phyloP scores from a whole-genome alignment of 2,888 invertebrate genomes.

The Dynastes hyllus region DNA sequence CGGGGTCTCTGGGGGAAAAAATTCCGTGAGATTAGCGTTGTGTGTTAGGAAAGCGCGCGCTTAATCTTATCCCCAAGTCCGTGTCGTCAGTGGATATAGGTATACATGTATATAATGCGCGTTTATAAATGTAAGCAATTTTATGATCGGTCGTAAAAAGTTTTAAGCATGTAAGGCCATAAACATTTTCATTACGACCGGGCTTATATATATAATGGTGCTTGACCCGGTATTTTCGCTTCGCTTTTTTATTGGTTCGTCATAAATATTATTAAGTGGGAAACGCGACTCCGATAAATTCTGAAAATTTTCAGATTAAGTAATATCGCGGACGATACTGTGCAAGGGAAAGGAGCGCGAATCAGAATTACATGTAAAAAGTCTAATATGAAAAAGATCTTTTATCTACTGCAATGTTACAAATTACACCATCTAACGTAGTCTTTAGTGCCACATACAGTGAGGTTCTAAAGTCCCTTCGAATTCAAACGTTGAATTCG shows the following conservation, averaged over 20 bases:
- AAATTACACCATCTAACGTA: no score
- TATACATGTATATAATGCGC: slow-evolving; percentile 43
- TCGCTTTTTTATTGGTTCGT: slow-evolving; percentile 31
- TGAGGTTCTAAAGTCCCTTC: no score
- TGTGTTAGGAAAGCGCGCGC: slow-evolving; percentile 8
- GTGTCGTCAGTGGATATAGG: slow-evolving; percentile 1
- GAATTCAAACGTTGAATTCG: no score
- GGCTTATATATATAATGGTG: slow-evolving; percentile 35
- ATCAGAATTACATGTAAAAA: no score
- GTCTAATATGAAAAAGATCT: no score
- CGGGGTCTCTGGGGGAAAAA: slow-evolving; percentile 1
- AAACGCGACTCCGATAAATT: slow-evolving; percentile 9
- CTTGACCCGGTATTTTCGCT: slow-evolving; percentile 38
- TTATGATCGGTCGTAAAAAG: slow-evolving; percentile 56
- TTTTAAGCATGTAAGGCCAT: slow-evolving; percentile 56
- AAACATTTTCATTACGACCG: slow-evolving; percentile 58
- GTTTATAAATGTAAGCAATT: slow-evolving; percentile 58
- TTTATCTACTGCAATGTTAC: no score
- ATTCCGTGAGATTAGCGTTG: slow-evolving; percentile 22
- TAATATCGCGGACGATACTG: background rate
- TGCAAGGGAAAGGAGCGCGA: background rate
- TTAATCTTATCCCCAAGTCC: slow-evolving; percentile 37
- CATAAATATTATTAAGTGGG: slow-evolving; percentile 42
- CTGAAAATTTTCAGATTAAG: slow-evolving; percentile 27
- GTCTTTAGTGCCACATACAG: no score